phyloP scores from a whole-genome alignment of 2,113 vertebrate species.

The Pedionomus torquatus region DNA sequence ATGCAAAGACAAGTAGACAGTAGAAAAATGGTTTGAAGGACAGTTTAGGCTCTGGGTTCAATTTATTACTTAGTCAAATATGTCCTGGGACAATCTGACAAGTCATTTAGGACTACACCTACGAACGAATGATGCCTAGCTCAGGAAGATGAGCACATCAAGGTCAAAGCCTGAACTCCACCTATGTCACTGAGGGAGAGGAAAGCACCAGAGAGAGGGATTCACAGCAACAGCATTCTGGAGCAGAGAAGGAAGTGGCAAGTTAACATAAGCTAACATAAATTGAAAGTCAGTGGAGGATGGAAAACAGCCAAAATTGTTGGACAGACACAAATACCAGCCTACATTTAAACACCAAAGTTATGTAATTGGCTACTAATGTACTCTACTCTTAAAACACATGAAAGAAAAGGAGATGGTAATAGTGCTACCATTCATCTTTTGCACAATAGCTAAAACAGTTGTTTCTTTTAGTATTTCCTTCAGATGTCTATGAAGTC shows the following conservation, averaged over 20 bases:
- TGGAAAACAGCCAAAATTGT: neutral
- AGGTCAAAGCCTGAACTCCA: neutral
- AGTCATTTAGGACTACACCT: neutral
- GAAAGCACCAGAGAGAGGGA: neutral
- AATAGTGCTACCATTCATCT: neutral
- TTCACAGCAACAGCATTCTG: neutral
- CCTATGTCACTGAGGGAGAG: fast-evolving
- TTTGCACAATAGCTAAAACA: neutral
- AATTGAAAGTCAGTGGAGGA: neutral
- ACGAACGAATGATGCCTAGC: fast-evolving
- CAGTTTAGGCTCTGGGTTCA: neutral
- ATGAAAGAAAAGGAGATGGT: neutral
- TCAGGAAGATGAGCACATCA: neutral
- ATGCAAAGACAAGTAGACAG: neutral
- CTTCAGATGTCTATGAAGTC: neutral
- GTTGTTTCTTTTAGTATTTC: neutral
- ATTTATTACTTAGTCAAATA: neutral
- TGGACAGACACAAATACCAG: neutral
- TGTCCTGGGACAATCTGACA: neutral
- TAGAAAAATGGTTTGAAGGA: neutral
- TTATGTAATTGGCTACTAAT: neutral
- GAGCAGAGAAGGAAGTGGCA: neutral
- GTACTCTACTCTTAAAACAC: neutral
- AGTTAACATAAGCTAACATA: neutral
- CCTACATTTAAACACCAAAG: neutral